Conservation (phyloP, 1,140 invertebrate genomes). For the Andrena cerasifolii region DNA sequence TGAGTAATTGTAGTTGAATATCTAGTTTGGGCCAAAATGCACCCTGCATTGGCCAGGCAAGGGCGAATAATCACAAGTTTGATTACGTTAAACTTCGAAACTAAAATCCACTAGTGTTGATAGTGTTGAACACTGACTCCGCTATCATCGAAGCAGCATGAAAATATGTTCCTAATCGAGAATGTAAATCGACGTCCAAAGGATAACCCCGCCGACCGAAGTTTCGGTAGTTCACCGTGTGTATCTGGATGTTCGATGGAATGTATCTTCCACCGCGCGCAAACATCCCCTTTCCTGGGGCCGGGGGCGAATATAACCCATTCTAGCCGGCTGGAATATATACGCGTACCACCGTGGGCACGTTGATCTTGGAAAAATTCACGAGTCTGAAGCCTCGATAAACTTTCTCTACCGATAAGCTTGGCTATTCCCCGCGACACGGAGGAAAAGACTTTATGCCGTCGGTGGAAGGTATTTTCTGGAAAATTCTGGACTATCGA, state of each 20-base stretch:
- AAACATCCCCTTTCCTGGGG: slow-evolving; percentile 5
- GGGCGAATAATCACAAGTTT: no score
- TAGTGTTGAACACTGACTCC: no score
- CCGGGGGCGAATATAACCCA: neutral
- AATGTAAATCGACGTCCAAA: neutral
- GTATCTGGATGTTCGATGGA: neutral
- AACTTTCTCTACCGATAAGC: slow-evolving; percentile 30
- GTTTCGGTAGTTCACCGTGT: neutral
- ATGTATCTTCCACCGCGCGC: slow-evolving; percentile 25
- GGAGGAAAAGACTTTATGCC: slow-evolving; percentile 1
- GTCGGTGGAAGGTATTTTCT: slow-evolving; percentile 7
- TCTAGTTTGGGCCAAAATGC: no score
- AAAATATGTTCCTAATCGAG: slow-evolving; percentile 14
- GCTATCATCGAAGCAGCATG: no score
- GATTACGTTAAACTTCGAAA: no score
- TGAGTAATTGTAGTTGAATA: no score
- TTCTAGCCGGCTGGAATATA: slow-evolving; percentile 2
- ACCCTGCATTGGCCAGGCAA: no score
- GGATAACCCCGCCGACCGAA: neutral
- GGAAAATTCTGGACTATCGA: slow-evolving; percentile 17
- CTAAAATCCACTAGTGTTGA: no score
- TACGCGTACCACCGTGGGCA: neutral
- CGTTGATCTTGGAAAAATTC: slow-evolving; percentile 35
- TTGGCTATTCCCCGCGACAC: neutral
- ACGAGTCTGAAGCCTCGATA: slow-evolving; percentile 17